Percentiles rank a stretch among this genome's conserved stretches.
phyloP scores from a whole-genome alignment of 2,113 vertebrate species.

The Xyliphius kryptos region DNA sequence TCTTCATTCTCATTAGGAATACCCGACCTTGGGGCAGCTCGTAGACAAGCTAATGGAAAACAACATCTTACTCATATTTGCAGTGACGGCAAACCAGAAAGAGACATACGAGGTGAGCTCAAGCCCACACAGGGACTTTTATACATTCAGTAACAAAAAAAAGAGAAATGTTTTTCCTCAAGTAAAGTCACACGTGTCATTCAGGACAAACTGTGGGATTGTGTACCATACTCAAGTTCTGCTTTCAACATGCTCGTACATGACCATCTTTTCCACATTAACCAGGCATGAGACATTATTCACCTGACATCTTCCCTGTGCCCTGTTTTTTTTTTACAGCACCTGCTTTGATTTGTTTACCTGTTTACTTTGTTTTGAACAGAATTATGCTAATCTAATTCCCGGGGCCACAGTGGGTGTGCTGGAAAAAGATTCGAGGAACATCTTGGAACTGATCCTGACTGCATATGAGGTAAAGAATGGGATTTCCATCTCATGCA shows the following conservation, averaged over 20 bases:
- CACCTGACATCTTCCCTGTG: too few relatives aligned
- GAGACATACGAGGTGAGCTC: conserved; percentile 79
- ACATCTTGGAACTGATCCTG: conserved; percentile 89
- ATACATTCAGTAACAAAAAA: too few relatives aligned
- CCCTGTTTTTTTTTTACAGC: too few relatives aligned
- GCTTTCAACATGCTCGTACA: too few relatives aligned
- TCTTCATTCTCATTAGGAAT: conserved; percentile 71
- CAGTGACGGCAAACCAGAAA: conserved; percentile 79
- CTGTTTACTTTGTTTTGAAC: conserved; percentile 36
- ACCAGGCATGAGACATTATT: too few relatives aligned
- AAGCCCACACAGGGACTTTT: conserved; percentile 1
- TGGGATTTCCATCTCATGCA: too few relatives aligned
- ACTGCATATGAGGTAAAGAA: conserved; percentile 81
- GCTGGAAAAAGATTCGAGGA: conserved; percentile 79
- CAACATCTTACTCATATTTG: conserved; percentile 91
- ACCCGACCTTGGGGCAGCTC: conserved; percentile 90
- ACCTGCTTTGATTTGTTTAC: not conserved
- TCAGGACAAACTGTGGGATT: too few relatives aligned
- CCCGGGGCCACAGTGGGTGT: conserved; percentile 89
- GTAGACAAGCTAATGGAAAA: conserved; percentile 94
- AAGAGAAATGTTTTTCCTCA: too few relatives aligned
- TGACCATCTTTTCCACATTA: too few relatives aligned
- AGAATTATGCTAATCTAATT: conserved; percentile 93
- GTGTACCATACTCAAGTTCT: too few relatives aligned
- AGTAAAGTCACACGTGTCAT: too few relatives aligned